Evolutionary conservation across 2,888 invertebrate genomes (phyloP), one percentile per base, ranked within the genome.

Genomic region (Cataglyphis albicans): DNA sequence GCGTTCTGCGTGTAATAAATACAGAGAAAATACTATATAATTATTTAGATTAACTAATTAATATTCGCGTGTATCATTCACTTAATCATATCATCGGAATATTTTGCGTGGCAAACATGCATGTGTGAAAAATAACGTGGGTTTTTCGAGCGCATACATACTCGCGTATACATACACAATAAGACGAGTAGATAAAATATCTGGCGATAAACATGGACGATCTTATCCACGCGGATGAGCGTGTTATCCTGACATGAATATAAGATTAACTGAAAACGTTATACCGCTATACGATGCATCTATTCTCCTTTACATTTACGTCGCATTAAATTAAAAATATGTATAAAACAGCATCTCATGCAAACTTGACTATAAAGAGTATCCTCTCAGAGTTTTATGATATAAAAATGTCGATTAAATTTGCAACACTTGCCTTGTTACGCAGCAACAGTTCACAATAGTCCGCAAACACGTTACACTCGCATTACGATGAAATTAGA

Each of bases 401-500:
- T 4, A 35, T 15, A 7, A 70, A 61, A 0, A 61, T 25, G 12
- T 38, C 21, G 10, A 63, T 59, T 59, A 25, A 7, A 35, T 12
- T 38, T 38, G 18, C 65, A 65, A 52, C 38, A 7, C 25, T 65
- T 38, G 15, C 35, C 9, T 25, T 7, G 5, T 73, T 64, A 64
- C 18, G 12, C 52, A 65, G 75, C 21, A 48, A 55, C 38, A 55
- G 41, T 44, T 0, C n/a, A 52, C 76, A 35, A 35, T 6, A 35
- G 67, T 76, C 38, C 18, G 65, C 59, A 65, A 76, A 76, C 75
- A 76, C 35, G 52, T 75, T 75, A 75, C 18, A 29, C 15, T 55
- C 65, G 18, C 67, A 76, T 76, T 76, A 65, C 75, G 65, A 38
- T n/a, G 52, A 65, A 65, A 76, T 76, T 76, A 76, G 67, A 38